phyloP scores from a whole-genome alignment of 2,113 vertebrate species.

The Turnix velox region DNA sequence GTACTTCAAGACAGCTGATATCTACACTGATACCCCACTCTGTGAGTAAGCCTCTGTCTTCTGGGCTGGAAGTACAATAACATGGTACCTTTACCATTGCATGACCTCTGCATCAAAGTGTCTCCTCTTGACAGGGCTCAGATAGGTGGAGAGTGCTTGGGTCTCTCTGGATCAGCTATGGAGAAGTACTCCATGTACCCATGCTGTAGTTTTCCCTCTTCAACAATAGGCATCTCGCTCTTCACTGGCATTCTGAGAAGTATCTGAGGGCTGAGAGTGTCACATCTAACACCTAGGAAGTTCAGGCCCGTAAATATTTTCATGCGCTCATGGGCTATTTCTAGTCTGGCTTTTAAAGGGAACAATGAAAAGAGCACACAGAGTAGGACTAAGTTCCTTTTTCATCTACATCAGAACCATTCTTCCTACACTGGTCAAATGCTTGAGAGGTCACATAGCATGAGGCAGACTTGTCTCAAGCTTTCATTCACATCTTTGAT shows the following conservation, averaged over 20 bases:
- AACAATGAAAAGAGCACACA: not conserved
- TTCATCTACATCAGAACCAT: not conserved
- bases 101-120: not conserved
- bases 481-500: not conserved
- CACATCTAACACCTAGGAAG: not conserved
- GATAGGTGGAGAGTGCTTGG: not conserved
- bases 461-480: not conserved
- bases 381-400: not conserved
- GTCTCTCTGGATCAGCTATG: not conserved
- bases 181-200: not conserved
- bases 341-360: not conserved
- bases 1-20: not conserved
- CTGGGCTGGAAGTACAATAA: not conserved
- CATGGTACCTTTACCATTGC: not conserved
- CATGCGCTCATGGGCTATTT: not conserved
- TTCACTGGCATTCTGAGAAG: not conserved
- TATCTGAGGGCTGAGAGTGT: not conserved
- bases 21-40: not conserved
- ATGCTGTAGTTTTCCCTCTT: not conserved
- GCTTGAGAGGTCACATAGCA: not conserved
- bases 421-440: constrained; percentile 20
- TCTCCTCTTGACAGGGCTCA: not conserved
- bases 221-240: not conserved
- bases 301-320: not conserved
- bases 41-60: not conserved